A percentile compares a stretch with the other conserved stretches of the same genome.
Conservation (phyloP, 2,113 vertebrate genomes). For the Lutjanus erythropterus region DNA sequence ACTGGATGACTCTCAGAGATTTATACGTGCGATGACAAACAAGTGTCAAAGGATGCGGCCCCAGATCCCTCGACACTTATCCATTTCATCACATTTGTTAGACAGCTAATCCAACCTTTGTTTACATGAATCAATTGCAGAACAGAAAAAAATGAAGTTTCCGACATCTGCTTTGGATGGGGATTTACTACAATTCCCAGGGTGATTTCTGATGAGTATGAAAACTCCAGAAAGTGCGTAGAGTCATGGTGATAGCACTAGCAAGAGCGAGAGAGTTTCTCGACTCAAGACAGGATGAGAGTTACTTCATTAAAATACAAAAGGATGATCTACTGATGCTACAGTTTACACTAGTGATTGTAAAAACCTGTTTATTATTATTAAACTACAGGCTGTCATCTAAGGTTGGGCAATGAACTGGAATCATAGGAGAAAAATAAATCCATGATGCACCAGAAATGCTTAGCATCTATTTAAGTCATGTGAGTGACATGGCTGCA, state of each 20-base stretch:
- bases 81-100: slow-evolving; percentile 31
- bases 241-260: not conserved
- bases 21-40: slow-evolving; percentile 49
- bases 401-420: too few species aligned
- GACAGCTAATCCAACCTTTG: slow-evolving; percentile 37
- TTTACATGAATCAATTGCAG: slow-evolving; percentile 24
- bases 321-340: not conserved
- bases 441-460: not conserved
- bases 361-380: not conserved
- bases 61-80: slow-evolving; percentile 25
- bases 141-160: not conserved
- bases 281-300: not conserved
- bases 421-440: not conserved
- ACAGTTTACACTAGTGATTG: not conserved
- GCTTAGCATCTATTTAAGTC: not conserved
- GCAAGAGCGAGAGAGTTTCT: not conserved
- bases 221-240: not conserved
- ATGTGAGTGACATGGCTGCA: too few species aligned
- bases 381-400: too few species aligned
- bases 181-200: slow-evolving; percentile 9
- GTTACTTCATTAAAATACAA: not conserved
- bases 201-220: not conserved
- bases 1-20: slow-evolving; percentile 15
- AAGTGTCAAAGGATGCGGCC: slow-evolving; percentile 26
- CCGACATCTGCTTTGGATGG: slow-evolving; percentile 36